Conservation (phyloP, 1,140 invertebrate species). For the Saxidomus purpurata region DNA sequence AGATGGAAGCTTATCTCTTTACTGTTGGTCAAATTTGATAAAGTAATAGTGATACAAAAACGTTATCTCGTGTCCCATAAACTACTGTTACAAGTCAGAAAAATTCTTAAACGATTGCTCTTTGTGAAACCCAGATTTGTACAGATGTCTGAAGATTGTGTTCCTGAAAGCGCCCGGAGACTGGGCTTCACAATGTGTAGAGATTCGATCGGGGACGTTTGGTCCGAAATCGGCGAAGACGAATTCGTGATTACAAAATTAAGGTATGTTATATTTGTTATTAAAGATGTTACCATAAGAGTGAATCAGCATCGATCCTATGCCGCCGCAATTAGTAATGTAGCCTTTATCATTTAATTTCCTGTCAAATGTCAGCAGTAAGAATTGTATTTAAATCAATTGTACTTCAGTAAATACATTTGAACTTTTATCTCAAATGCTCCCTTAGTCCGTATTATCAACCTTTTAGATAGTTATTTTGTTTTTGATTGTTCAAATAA, state of each 20-base stretch:
- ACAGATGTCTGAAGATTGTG: constrained; percentile 13
- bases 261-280: constrained; percentile 26
- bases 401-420: no score
- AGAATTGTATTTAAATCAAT: no score
- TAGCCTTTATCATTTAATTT: no score
- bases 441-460: no score
- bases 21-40: constrained; percentile 12
- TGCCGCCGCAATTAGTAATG: no score
- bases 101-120: constrained; percentile 31
- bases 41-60: constrained; percentile 33
- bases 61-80: constrained; percentile 48
- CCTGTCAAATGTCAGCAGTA: no score
- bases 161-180: neutral
- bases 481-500: no score
- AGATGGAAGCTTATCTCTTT: constrained; percentile 40
- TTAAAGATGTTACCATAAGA: no score
- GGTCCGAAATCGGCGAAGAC: constrained; percentile 32
- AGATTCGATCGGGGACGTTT: constrained; percentile 53
- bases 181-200: constrained; percentile 57
- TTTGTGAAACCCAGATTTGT: neutral
- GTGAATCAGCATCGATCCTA: no score
- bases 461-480: no score
- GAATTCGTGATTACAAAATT: constrained; percentile 45
- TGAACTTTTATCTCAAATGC: no score
- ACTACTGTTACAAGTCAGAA: constrained; percentile 9